Evolutionary conservation across 1,140 invertebrate species (phyloP).

Genomic region (Catajapyx aquilonaris): DNA sequence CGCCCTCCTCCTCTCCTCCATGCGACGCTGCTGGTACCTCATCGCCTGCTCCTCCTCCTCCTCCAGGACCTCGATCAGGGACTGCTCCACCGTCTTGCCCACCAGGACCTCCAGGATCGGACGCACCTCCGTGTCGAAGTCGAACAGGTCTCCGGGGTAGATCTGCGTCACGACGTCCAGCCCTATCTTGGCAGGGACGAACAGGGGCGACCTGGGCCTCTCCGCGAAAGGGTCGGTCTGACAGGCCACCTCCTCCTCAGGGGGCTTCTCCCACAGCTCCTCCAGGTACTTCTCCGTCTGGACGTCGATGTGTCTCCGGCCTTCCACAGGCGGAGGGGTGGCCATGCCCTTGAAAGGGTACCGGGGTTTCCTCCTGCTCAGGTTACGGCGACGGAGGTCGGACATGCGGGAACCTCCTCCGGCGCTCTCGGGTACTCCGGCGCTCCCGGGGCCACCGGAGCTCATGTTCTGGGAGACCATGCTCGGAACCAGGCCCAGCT

Average conservation of each 20-base stretch:
- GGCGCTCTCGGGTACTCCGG: too few species aligned
- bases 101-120: conserved; percentile 70
- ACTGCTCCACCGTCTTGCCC: conserved; percentile 68
- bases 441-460: too few species aligned
- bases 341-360: conserved; percentile 24
- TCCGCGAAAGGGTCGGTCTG: conserved; percentile 75
- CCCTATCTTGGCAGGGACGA: conserved; percentile 53
- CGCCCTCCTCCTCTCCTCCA: conserved; percentile 45
- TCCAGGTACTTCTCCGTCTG: conserved; percentile 76
- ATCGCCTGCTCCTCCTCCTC: conserved; percentile 35
- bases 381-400: not conserved
- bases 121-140: conserved; percentile 72
- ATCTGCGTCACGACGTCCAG: conserved; percentile 66
- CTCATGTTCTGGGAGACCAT: too few species aligned
- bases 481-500: not conserved
- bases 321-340: conserved; percentile 47
- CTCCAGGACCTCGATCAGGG: conserved; percentile 46
- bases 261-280: conserved; percentile 26
- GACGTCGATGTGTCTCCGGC: conserved; percentile 55
- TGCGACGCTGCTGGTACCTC: conserved; percentile 51
- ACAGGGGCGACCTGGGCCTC: conserved; percentile 46
- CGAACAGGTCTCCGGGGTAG: conserved; percentile 66
- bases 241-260: conserved; percentile 45
- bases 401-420: too few species aligned
- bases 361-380: not conserved